A percentile compares a stretch with the other conserved stretches of the same genome.
These are phyloP conservation scores for Macroteleia sp. DNA, from an alignment of 2,888 invertebrate species.

Conservation along the genomic window DNA sequence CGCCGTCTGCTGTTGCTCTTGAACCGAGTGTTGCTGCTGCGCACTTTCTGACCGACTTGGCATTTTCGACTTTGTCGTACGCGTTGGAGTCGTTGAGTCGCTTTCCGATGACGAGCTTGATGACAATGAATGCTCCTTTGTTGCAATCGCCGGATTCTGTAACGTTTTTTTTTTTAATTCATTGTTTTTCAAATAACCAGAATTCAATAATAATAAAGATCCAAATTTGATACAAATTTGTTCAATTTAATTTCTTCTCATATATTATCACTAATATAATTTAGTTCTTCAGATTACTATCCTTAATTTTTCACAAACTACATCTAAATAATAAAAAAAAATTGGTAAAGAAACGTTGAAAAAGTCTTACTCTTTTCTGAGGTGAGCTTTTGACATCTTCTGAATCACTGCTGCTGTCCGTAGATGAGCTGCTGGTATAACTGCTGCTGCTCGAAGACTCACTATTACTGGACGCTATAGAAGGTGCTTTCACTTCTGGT, in stretches of 20 bases:
- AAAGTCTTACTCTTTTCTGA: conserved; percentile 46
- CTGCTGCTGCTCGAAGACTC: conserved; percentile 85
- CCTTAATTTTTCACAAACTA: too few species aligned
- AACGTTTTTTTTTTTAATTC: too few species aligned
- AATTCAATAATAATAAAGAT: too few species aligned
- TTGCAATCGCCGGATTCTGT: conserved; percentile 41
- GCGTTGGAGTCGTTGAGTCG: conserved; percentile 73
- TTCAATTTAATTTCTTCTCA: too few species aligned
- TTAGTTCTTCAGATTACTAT: too few species aligned
- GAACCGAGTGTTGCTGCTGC: conserved; percentile 62
- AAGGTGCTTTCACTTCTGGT: conserved; percentile 80
- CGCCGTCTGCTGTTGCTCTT: conserved; percentile 66
- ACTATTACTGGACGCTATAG: conserved; percentile 86
- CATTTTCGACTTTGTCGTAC: conserved; percentile 61
- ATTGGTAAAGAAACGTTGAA: too few species aligned
- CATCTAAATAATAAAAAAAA: too few species aligned
- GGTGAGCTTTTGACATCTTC: conserved; percentile 75
- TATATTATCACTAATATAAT: too few species aligned
- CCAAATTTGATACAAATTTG: too few species aligned
- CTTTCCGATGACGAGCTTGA: conserved; percentile 80
- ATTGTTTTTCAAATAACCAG: too few species aligned
- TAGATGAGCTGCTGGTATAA: conserved; percentile 84
- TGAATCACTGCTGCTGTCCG: conserved; percentile 80
- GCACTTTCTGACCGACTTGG: conserved; percentile 62
- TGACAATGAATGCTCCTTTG: conserved; percentile 75